Evolutionary conservation across 2,797 vertebrate genomes (phyloP).

Genomic region (Clarias pachynema): DNA sequence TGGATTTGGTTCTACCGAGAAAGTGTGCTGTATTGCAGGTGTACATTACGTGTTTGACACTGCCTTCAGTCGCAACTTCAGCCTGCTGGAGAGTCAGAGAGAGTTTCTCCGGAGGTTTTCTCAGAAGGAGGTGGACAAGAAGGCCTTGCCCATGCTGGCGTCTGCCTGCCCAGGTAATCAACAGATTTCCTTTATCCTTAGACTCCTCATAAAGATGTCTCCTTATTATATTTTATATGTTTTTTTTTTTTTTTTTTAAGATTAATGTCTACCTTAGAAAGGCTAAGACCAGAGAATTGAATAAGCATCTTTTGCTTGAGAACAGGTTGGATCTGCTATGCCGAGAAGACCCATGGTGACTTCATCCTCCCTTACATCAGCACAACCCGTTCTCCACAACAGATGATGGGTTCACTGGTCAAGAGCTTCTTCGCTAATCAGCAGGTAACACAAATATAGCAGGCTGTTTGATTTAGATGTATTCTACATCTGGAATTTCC

Average conservation of each 20-base stretch:
- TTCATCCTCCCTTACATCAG: slow-evolving; percentile 91
- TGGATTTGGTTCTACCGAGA: not conserved
- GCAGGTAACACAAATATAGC: slow-evolving; percentile 72
- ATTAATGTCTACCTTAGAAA: not conserved
- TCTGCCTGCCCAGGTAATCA: slow-evolving; percentile 92
- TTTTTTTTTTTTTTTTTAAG: no score
- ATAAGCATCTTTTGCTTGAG: not conserved
- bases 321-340: slow-evolving; percentile 97
- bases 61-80: slow-evolving; percentile 90
- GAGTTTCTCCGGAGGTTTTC: slow-evolving; percentile 89
- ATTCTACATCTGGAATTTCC: no score
- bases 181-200: not conserved
- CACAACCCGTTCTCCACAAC: slow-evolving; percentile 90
- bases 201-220: not conserved
- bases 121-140: slow-evolving; percentile 72
- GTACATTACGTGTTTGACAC: slow-evolving; percentile 92
- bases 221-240: no score
- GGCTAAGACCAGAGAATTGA: not conserved
- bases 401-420: slow-evolving; percentile 93
- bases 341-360: slow-evolving; percentile 93
- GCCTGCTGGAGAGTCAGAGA: slow-evolving; percentile 88
- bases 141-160: slow-evolving; percentile 86
- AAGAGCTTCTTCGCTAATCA: slow-evolving; percentile 86
- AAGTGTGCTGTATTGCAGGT: slow-evolving; percentile 71
- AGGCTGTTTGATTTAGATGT: not conserved